These are phyloP conservation scores for Ophioderma brevispina DNA, from an alignment of 35 echinoderm and acorn worm species.

Conservation along the genomic window DNA sequence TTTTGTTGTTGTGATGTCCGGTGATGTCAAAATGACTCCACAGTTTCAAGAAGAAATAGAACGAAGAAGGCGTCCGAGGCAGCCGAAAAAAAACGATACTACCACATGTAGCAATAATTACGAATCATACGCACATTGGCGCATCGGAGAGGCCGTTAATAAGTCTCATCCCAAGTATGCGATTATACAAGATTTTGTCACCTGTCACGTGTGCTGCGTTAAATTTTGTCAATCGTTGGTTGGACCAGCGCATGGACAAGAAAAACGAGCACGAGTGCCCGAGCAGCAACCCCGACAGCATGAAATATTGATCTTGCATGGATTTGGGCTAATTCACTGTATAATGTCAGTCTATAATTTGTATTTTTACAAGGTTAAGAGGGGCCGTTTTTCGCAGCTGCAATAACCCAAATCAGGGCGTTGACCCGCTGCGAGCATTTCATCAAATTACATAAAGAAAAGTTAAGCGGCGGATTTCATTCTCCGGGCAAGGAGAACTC, in stretches of 20 bases:
- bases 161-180: slow-evolving; percentile 4
- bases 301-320: slow-evolving; percentile 14
- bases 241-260: neutral
- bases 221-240: neutral
- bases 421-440: slow-evolving; percentile 4
- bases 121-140: neutral
- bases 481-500: neutral
- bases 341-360: slow-evolving; percentile 11
- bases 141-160: neutral
- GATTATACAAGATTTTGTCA: slow-evolving; percentile 14
- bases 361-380: slow-evolving; percentile 7
- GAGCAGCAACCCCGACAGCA: neutral
- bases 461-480: neutral
- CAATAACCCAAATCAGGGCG: neutral
- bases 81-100: neutral
- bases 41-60: neutral
- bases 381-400: slow-evolving; percentile 5
- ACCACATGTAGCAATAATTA: slow-evolving; percentile 10
- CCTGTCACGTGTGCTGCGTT: neutral
- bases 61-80: neutral
- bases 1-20: neutral
- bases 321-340: slow-evolving; percentile 13
- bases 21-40: neutral
- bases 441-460: neutral
- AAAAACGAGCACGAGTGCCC: neutral